Base-by-base conservation (phyloP, 2,113 vertebrate genomes). In the Saimiri boliviensis region DNA sequence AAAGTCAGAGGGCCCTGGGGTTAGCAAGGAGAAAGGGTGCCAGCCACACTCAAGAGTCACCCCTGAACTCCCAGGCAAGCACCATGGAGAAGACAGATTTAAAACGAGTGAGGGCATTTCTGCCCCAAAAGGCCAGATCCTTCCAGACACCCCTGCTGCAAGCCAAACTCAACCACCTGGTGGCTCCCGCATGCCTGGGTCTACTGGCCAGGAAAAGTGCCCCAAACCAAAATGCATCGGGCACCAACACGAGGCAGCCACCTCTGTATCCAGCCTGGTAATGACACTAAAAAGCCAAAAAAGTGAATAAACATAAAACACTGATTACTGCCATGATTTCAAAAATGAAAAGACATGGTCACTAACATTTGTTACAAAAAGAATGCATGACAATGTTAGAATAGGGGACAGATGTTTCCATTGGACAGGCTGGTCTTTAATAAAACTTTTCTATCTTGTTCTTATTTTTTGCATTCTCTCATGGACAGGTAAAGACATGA, bases 21-120 rank as follows among this genome's bases (percentile, higher is more conserved):
- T 97, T 3, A 91, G 94, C 81, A 49, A 0, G 0, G 20, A 40
- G 71, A 9, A 7, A 17, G 77, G 6, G 2, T 0, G 3, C 5
- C 19, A 35, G 45, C 68, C 73, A 9, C 2, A 0, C 84, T 47
- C 3, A 0, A 23, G n/a, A 6, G 83, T 4, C 23, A 5, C 27
- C 47, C 88, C 81, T 4, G 1, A 23, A 11, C 56, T 20, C 76
- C 47, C 49, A 5, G 94, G n/a, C 19, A n/a, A 93, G 87, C 20
- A 13, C 27, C 60, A 56, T 2, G 52, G 13, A 1, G 11, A 35
- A 47, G 63, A n/a, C n/a, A 70, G 23, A 7, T 54, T 11, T 14
- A 17, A n/a, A 45, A 37, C 16, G 35, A 30, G 21, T 8, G 49
- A 45, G 42, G 37, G 54, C 7, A 35, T 37, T 58, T 70, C 42